Conservation (phyloP, 2,113 vertebrate genomes). For the Notarius lentiginosus region DNA sequence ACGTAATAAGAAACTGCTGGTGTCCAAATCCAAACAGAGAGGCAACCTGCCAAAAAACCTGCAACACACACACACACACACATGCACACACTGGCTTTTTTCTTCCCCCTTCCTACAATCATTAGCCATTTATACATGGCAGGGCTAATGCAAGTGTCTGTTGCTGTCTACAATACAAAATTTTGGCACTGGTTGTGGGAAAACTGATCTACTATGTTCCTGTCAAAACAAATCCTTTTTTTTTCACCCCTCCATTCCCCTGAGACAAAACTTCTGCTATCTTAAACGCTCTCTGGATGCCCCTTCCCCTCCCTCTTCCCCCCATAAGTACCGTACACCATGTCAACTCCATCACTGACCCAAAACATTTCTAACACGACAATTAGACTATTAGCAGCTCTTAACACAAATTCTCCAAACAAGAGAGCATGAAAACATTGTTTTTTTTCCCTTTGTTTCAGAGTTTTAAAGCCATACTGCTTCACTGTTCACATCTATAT, state of each 20-base stretch:
- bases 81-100: conserved; percentile 1
- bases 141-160: conserved; percentile 23
- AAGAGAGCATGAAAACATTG: not conserved
- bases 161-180: conserved; percentile 34
- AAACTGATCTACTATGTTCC: conserved; percentile 65
- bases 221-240: conserved; percentile 68
- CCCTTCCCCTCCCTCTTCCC: not conserved
- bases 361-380: not conserved
- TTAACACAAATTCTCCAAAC: not conserved
- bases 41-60: conserved; percentile 29
- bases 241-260: conserved; percentile 62
- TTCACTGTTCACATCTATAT: not conserved
- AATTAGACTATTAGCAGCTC: conserved; percentile 13
- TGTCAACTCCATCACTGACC: not conserved
- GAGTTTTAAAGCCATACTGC: not conserved
- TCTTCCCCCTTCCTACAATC: not conserved
- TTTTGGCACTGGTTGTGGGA: conserved; percentile 67
- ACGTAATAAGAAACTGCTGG: conserved; percentile 1
- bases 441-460: not conserved
- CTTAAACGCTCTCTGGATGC: conserved; percentile 46
- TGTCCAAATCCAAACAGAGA: conserved; percentile 24
- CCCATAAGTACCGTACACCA: not conserved
- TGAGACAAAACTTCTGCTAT: conserved; percentile 65
- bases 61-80: conserved; percentile 15
- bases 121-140: conserved; percentile 40